Evolutionary conservation across 2,113 vertebrate genomes (phyloP).

Genomic region (Pseudolaguvia tuberculata): DNA sequence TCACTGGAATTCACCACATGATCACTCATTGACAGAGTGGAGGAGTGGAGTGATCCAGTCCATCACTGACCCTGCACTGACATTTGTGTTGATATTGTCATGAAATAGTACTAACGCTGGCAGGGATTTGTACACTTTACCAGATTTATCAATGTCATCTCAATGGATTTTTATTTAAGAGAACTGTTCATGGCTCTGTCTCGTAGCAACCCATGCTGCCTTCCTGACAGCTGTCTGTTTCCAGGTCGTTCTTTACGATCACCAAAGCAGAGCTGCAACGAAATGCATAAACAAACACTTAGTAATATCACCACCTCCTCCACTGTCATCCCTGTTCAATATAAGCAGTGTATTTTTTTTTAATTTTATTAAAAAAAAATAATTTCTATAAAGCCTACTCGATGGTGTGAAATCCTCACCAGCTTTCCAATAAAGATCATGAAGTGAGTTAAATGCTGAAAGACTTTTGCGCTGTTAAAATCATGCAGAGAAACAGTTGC

Average conservation of each 20-base stretch:
- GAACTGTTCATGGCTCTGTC: slow-evolving; percentile 50
- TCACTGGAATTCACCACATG: slow-evolving; percentile 10
- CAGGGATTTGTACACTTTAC: slow-evolving; percentile 53
- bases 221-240: slow-evolving; percentile 34
- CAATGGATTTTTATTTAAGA: slow-evolving; percentile 49
- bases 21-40: not conserved
- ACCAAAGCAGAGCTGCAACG: slow-evolving; percentile 12
- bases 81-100: slow-evolving; percentile 69
- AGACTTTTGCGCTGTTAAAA: slow-evolving; percentile 67
- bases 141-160: slow-evolving; percentile 55
- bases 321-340: slow-evolving; percentile 29
- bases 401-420: slow-evolving; percentile 53
- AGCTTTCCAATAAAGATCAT: slow-evolving; percentile 62
- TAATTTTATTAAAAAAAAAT: no score
- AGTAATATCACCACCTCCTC: slow-evolving; percentile 17
- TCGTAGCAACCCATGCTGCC: slow-evolving; percentile 42
- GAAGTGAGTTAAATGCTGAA: slow-evolving; percentile 65
- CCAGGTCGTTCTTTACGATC: slow-evolving; percentile 8
- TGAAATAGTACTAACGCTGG: slow-evolving; percentile 48
- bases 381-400: slow-evolving; percentile 50
- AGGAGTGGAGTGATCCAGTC: slow-evolving; percentile 52
- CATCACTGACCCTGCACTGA: slow-evolving; percentile 60
- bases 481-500: slow-evolving; percentile 57
- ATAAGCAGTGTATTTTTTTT: slow-evolving; percentile 33
- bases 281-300: slow-evolving; percentile 32